Conservation (phyloP, 2,113 vertebrate species). For the Sinocyclocheilus rhinocerous region DNA sequence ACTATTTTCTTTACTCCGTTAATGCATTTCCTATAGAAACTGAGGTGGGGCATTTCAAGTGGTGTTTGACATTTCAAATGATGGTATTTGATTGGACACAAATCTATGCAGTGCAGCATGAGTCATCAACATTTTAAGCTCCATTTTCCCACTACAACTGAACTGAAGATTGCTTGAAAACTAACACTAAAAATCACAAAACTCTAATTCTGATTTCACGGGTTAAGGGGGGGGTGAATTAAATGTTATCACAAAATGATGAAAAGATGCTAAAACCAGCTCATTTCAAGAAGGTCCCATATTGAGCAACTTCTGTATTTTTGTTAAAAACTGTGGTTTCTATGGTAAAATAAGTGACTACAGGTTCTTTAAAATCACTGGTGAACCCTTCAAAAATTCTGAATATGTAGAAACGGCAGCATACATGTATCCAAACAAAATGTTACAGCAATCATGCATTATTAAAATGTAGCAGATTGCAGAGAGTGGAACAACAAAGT, state of each 20-base stretch:
- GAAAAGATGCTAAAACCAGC: not conserved
- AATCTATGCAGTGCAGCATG: not conserved
- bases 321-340: not conserved
- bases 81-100: not conserved
- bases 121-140: not conserved
- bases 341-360: not conserved
- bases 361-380: not conserved
- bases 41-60: not conserved
- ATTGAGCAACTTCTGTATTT: not conserved
- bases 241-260: not conserved
- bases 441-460: not conserved
- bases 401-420: not conserved
- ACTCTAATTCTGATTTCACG: not conserved
- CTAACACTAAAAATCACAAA: not conserved
- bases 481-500: not conserved
- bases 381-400: not conserved
- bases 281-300: not conserved
- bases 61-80: not conserved
- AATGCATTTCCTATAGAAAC: not conserved
- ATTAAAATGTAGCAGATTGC: not conserved
- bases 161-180: not conserved
- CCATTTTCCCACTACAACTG: not conserved
- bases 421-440: not conserved
- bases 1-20: not conserved
- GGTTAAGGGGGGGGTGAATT: not conserved